Percentiles rank a stretch among this genome's conserved stretches.
phyloP scores from a whole-genome alignment of 2,113 vertebrate species.

The Opisthocomus hoazin region DNA sequence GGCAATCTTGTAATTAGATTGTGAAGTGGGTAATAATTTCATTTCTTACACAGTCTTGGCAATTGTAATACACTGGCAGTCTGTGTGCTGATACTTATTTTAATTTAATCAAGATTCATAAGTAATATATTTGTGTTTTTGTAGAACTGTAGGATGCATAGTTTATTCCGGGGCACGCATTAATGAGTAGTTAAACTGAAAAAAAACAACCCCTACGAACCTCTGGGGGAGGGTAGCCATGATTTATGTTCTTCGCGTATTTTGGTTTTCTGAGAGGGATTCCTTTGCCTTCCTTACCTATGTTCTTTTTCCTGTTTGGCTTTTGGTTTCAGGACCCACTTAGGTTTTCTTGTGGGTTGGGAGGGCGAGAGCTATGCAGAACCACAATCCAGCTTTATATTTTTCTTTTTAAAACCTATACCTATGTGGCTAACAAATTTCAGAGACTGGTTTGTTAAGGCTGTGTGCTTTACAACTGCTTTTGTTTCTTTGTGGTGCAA shows the following conservation, averaged over 20 bases:
- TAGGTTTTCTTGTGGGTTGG: not conserved
- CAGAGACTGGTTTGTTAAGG: not conserved
- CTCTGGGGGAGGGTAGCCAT: not conserved
- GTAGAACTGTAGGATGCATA: not conserved
- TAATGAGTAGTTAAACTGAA: not conserved
- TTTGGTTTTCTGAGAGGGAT: not conserved
- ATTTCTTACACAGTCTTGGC: not conserved
- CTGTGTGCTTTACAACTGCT: not conserved
- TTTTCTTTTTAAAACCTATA: not conserved
- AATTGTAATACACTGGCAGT: not conserved
- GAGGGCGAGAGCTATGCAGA: not conserved
- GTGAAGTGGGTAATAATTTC: not conserved
- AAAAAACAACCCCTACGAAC: not conserved
- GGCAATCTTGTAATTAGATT: constrained; percentile 15
- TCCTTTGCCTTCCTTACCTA: not conserved
- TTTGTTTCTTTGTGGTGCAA: not conserved
- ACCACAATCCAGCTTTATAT: not conserved
- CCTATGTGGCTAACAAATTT: accelerated
- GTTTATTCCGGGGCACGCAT: not conserved
- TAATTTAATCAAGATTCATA: not conserved
- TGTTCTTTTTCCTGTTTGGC: not conserved
- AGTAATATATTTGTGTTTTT: not conserved
- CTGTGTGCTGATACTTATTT: not conserved
- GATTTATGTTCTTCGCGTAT: not conserved
- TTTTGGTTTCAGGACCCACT: not conserved